Evolutionary conservation across 2,113 vertebrate genomes (phyloP).

Genomic region (Condylura cristata): DNA sequence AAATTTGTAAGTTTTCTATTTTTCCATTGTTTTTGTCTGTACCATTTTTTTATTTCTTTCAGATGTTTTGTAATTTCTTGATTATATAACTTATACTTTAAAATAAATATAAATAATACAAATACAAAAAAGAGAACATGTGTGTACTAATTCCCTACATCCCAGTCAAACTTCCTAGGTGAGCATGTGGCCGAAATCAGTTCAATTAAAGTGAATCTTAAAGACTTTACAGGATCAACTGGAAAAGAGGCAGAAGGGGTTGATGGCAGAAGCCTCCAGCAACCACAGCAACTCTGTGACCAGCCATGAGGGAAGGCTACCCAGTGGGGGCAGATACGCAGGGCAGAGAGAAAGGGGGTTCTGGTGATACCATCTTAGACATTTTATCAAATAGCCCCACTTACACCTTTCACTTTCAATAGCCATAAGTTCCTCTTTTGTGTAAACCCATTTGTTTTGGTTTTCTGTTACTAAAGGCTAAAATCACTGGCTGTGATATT

Average conservation of each 20-base stretch:
- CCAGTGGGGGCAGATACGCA: not conserved
- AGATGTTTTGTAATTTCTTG: too few relatives aligned
- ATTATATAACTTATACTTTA: too few relatives aligned
- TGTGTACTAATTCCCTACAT: not conserved
- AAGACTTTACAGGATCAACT: not conserved
- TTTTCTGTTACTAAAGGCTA: not conserved
- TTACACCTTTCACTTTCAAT: not conserved
- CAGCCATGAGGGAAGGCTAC: not conserved
- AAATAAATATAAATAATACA: too few relatives aligned
- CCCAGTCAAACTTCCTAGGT: not conserved
- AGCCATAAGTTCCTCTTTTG: not conserved
- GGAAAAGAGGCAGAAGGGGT: not conserved
- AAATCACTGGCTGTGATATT: constrained; percentile 14
- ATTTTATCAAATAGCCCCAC: not conserved
- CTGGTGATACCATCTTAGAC: not conserved
- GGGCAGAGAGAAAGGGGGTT: not conserved
- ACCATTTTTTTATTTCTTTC: too few relatives aligned
- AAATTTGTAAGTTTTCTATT: too few relatives aligned
- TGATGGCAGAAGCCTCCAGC: not conserved
- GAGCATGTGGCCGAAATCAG: not conserved
- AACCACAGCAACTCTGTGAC: not conserved
- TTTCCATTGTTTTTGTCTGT: too few relatives aligned
- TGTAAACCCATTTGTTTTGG: not conserved
- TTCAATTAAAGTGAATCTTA: not conserved
- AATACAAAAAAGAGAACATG: not conserved